Evolutionary conservation across 2,888 invertebrate species (phyloP), one percentile per base, ranked within the genome.

Genomic region (Trisateles emortualis): DNA sequence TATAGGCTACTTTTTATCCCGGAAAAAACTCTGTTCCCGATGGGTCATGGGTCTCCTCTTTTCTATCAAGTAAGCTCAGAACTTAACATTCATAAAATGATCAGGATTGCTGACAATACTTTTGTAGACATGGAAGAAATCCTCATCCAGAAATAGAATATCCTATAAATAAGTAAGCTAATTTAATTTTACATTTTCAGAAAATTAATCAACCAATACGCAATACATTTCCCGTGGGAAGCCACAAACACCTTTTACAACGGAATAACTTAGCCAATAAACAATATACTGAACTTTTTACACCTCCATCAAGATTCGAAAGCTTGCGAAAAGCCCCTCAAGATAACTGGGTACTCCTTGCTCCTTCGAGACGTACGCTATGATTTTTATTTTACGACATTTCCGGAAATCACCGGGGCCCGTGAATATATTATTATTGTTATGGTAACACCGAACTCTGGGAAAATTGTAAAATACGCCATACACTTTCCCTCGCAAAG

Each of bases 391-490:
- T 88, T 87, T 87, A 87, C 86, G 87, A 86, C 85, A 82, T 86
- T 81, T 83, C 80, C 81, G 83, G 84, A 87, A 90, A 88, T 89
- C 90, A 90, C 88, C 86, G 81, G 84, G 81, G 81, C 84, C 80
- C 83, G 82, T 87, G 89, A 90, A 91, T 90, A 90, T 88, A 90
- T 91, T 91, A 90, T 90, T 87, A 90, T 90, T 89, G 88, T 90
- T 88, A 90, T 89, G 84, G 87, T 81, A 86, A 86, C 86, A 85
- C 86, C 78, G 85, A 81, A 81, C 79, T 82, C 76, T 81, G 84
- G 82, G 84, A 85, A 86, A 86, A 89, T 89, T 89, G 89, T 88
- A 82, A 89, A 88, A 87, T 89, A 88, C 85, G 81, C 81, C 76
- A 71, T 78, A 79, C 81, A 79, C 82, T 72, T 72, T 71, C 78